Base-by-base conservation (phyloP, 2,888 invertebrate genomes). In the Spodoptera picta region DNA sequence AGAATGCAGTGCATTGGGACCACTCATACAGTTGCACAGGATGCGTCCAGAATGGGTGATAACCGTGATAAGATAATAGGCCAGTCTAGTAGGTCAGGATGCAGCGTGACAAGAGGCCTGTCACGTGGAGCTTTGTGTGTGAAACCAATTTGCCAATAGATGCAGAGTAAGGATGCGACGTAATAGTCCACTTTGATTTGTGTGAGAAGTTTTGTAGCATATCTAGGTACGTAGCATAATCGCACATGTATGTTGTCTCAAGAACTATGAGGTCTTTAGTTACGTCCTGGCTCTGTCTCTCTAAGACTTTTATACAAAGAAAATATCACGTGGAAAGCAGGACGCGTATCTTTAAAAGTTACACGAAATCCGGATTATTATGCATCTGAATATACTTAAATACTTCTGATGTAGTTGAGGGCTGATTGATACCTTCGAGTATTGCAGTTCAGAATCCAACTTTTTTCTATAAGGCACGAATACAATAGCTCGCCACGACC, bases 111-210 rank as follows among this genome's bases (percentile, higher is more conserved):
- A 45, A 69, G 27, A 43, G 52, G 56, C 48, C 46, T 48, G 52
- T 56, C 52, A 75, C 49, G 58, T 55, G 63, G 70, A 50, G 55
- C 56, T 62, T 48, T 56, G 52, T 52, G 58, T 75, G 75, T 56
- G 71, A 75, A 71, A 56, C 46, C 75, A 63, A 70, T 70, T 71
- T 71, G 75, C 48, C 49, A 63, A 59, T 69, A 47, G 12, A 48
- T 71, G 71, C 70, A 62, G 4, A 11, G 42, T 62, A 14, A 53
- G 59, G 53, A 70, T 59, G 44, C 47, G 14, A 9, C 24, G 55
- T 54, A 56, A 56, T 74, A 60, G 70, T 0, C 19, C 4, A 24
- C 45, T 1, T 12, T 52, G 48, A 61, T 74, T 46, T 62, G 49
- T 58, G 55, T 69, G 58, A n/a, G 62, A 71, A 48, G 12, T 9